Conservation (phyloP, 2,797 vertebrate species). For the Sternarchorhynchus goeldii region DNA sequence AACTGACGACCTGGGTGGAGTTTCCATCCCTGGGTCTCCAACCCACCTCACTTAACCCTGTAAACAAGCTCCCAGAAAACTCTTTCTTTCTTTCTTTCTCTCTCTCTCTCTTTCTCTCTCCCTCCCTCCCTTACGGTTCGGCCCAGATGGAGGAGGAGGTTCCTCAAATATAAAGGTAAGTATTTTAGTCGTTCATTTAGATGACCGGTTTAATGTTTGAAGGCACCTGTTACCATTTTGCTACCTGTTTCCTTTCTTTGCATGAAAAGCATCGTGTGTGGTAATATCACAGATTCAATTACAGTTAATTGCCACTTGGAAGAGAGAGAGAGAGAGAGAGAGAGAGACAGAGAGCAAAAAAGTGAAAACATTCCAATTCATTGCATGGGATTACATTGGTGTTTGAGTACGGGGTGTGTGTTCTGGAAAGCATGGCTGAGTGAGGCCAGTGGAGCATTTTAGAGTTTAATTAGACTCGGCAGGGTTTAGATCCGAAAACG, state of each 20-base stretch:
- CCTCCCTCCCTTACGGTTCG: slow-evolving; percentile 5
- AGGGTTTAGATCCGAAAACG: slow-evolving; percentile 54
- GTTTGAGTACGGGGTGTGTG: slow-evolving; percentile 64
- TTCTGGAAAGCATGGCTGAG: slow-evolving; percentile 50
- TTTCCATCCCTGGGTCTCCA: background rate
- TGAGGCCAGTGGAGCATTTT: slow-evolving; percentile 57
- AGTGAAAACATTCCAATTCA: slow-evolving; percentile 65
- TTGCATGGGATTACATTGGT: slow-evolving; percentile 69
- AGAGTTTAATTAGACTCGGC: slow-evolving; percentile 66
- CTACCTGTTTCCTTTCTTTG: slow-evolving; percentile 40
- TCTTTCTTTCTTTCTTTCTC: background rate
- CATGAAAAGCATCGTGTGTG: slow-evolving; percentile 61
- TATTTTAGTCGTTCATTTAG: slow-evolving; percentile 61
- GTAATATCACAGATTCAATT: slow-evolving; percentile 69
- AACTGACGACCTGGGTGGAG: background rate
- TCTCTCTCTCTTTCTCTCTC: background rate
- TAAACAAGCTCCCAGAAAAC: too few relatives aligned
- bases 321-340: too few relatives aligned
- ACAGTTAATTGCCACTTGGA: too few relatives aligned
- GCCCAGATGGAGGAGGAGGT: too few relatives aligned
- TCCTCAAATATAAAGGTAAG: background rate
- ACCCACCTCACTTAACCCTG: too few relatives aligned
- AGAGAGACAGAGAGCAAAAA: background rate
- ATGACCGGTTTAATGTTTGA: background rate
- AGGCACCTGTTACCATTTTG: background rate